Evolutionary conservation across 2,888 invertebrate species (phyloP), one percentile per base, ranked within the genome.

Genomic region (Strigamia maritima): DNA sequence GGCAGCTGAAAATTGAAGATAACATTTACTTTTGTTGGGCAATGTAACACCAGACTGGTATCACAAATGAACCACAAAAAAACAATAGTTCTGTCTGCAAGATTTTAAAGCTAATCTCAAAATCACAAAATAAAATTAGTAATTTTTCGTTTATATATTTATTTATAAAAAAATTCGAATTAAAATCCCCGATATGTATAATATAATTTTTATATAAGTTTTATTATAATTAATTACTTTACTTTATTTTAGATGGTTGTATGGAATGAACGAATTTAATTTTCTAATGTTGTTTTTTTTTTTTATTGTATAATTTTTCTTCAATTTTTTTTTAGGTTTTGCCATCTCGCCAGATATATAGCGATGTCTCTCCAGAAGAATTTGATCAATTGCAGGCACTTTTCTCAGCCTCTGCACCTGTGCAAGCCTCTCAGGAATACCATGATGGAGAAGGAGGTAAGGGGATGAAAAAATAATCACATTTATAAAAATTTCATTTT

Each of bases 341-440:
- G 8, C 65, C 65, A 65, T 16, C 65, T 14, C 65, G 26, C 65
- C 65, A 65, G 65, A 26, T 16, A 16, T 65, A 65, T 26, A 65
- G 65, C 16, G 65, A 65, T 24, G 65, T 65, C 28, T 65, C 65
- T 65, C 65, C 65, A 26, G 65, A 65, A 65, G 65, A 65, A 65
- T 65, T 65, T 65, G 65, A 65, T 65, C 65, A 65, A 65, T 65
- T 65, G 65, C 65, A 65, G 65, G 65, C 65, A 65, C 65, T 65
- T 65, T 65, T 65, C 26, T 4, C 65, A 65, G 65, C 65, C 26
- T 16, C 65, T 65, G 65, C 65, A 65, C 65, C 65, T 65, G 65
- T 65, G 65, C 65, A 65, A 65, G 4, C 65, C 65, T 65, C 65
- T 65, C 8, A 65, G 65, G 65, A 65, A 26, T 65, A 26, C 28